These are phyloP conservation scores for Apteryx mantelli DNA, from an alignment of 2,113 vertebrate genomes.

Conservation along the genomic window DNA sequence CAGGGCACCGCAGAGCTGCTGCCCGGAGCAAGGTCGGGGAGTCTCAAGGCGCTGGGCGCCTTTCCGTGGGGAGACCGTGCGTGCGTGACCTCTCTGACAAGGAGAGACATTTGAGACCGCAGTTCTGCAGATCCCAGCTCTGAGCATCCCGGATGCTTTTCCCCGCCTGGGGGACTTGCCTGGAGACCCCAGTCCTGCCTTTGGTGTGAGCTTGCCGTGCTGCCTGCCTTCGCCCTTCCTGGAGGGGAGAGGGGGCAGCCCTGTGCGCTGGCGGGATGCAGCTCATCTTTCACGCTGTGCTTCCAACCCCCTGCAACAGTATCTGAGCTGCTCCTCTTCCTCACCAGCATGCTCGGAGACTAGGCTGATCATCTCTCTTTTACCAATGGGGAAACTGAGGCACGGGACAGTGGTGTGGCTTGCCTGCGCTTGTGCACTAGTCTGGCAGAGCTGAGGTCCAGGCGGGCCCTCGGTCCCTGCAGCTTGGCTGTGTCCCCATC, in stretches of 20 bases:
- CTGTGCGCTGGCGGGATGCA: accelerated
- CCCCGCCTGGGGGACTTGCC: background rate
- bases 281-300: accelerated
- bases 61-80: accelerated
- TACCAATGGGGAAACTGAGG: background rate
- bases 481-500: accelerated
- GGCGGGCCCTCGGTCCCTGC: accelerated
- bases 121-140: accelerated
- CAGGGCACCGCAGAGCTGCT: accelerated
- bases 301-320: background rate
- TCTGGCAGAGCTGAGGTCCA: accelerated
- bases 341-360: background rate
- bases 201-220: accelerated
- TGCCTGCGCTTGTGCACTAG: accelerated
- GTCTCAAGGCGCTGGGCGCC: accelerated
- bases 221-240: background rate
- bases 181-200: background rate
- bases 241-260: background rate
- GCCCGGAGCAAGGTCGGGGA: accelerated
- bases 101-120: accelerated
- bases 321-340: conserved; percentile 15
- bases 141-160: background rate
- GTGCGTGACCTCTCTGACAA: accelerated
- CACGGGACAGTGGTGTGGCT: background rate
- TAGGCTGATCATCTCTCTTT: accelerated